A percentile compares a stretch with the other conserved stretches of the same genome.
These are phyloP conservation scores for Tolmerus cingulatus DNA, from an alignment of 2,888 invertebrate species.

Conservation along the genomic window DNA sequence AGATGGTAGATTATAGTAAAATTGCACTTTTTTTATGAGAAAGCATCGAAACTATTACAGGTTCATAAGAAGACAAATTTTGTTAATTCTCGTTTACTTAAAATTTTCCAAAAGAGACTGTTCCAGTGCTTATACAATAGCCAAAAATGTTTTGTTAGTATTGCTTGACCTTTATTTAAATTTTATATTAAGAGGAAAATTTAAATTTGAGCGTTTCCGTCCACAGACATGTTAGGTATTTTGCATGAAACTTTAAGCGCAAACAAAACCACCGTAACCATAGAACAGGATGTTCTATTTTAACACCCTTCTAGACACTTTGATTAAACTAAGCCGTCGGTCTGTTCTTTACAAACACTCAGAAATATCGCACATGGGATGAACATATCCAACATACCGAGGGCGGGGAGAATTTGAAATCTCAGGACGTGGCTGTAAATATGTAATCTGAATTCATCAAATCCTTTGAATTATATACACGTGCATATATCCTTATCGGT, in stretches of 20 bases:
- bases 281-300: slow-evolving; percentile 41
- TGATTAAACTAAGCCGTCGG: slow-evolving; percentile 36
- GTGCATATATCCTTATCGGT: background rate
- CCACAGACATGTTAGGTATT: slow-evolving; percentile 31
- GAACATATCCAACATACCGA: slow-evolving; percentile 31
- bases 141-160: background rate
- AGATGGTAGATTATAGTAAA: no score
- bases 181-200: background rate
- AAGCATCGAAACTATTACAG: no score
- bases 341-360: slow-evolving; percentile 37
- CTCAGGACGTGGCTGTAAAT: slow-evolving; percentile 34
- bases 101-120: no score
- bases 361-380: slow-evolving; percentile 26
- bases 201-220: slow-evolving; percentile 1
- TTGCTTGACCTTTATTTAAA: background rate
- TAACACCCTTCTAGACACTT: slow-evolving; percentile 39
- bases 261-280: slow-evolving; percentile 46
- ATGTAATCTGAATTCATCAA: slow-evolving; percentile 37
- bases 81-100: no score
- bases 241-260: slow-evolving; percentile 42
- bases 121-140: no score
- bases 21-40: no score
- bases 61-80: no score
- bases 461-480: slow-evolving; percentile 32
- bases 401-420: slow-evolving; percentile 27